phyloP scores from a whole-genome alignment of 2,113 vertebrate species.

The Progne subis region DNA sequence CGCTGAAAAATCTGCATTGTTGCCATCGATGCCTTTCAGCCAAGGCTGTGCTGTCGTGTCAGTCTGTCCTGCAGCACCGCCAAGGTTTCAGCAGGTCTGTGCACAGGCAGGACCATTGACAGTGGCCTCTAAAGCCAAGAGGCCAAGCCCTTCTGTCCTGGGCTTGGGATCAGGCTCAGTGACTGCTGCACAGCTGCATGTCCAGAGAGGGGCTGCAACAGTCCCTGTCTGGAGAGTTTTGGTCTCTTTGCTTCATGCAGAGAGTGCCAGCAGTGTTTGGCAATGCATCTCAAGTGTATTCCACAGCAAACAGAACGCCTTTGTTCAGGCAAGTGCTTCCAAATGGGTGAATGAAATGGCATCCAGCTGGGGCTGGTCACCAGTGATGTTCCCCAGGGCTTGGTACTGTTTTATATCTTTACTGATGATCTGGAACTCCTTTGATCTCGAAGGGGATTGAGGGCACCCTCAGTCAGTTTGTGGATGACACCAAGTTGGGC shows the following conservation, averaged over 20 bases:
- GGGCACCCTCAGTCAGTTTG: neutral
- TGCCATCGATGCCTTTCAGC: neutral
- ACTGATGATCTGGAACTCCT: neutral
- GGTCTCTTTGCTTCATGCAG: neutral
- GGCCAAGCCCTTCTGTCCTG: neutral
- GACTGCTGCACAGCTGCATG: neutral
- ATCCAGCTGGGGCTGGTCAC: neutral
- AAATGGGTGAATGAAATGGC: neutral
- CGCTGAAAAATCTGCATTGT: neutral
- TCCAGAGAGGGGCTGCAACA: neutral
- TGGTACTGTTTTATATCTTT: neutral
- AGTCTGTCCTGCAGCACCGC: neutral
- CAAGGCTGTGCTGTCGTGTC: fast-evolving
- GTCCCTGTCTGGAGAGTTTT: neutral
- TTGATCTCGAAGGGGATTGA: neutral
- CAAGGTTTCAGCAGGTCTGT: neutral
- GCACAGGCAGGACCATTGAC: neutral
- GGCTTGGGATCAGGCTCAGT: neutral
- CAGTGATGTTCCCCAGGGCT: neutral
- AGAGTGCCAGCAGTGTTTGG: neutral
- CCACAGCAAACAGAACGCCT: neutral
- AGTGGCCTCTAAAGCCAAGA: neutral
- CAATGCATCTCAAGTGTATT: neutral
- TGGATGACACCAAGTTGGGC: neutral
- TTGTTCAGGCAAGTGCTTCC: neutral